Base-by-base conservation (phyloP, 2,113 vertebrate genomes). In the Dasyprocta punctata region DNA sequence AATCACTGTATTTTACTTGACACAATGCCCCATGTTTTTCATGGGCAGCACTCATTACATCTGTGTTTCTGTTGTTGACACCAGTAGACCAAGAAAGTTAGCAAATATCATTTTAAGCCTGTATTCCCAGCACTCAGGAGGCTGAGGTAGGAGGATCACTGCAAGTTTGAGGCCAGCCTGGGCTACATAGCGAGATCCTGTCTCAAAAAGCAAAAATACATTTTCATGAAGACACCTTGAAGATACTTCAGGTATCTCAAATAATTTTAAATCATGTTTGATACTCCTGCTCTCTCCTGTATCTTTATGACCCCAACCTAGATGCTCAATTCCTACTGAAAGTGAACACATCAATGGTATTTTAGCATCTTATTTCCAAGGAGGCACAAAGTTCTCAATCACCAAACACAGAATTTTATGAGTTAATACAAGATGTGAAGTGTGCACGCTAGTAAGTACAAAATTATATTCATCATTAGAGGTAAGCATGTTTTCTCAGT, bases 401-500 rank as follows among this genome's bases (percentile, higher is more conserved):
- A 36, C 49, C 33, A n/a, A 58, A 83, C 52, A 52, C 11, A 52
- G 36, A 83, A 38, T n/a, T 83, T 28, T n/a, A 7, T 83, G 41
- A 38, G 1, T 54, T 20, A 58, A 58, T 5, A 36, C 26, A 24
- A 41, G 36, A 38, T 41, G 13, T 83, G 24, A 41, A 28, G 36
- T 20, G 12, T 26, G 41, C 3, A 7, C 17, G 52, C 47, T 30
- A 22, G 1, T 52, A n/a, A 83, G 60, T 56, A 58, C 36, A 38
- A 82, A 82, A 38, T 38, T 56, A 83, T 26, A 41, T 14, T 26
- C 54, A 41, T 38, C n/a, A 41, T 26, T 58, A 38, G 5, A 14
- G 11, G 13, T n/a, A 52, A 38, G 20, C 1, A 1, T 0, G 0
- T 13, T 38, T 54, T 28, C 20, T 83, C 13, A 16, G 5, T 41